Conservation (phyloP, 2,888 invertebrate genomes). For the Epistrophe grossulariae region DNA sequence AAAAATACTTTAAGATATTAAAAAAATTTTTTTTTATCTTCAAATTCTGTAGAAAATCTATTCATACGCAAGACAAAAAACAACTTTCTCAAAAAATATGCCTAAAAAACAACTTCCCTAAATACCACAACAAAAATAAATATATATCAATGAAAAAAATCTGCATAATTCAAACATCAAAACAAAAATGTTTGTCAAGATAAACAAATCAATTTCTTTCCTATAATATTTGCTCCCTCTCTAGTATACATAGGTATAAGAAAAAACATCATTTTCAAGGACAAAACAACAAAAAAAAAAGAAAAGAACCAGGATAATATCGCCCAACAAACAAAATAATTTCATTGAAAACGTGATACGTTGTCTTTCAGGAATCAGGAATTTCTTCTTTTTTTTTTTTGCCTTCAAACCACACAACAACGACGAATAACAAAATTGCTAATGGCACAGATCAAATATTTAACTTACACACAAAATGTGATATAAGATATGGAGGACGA, state of each 20-base stretch:
- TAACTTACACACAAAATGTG: conserved; percentile 46
- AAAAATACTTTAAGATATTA: neutral
- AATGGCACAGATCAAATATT: conserved; percentile 48
- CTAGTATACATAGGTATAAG: neutral
- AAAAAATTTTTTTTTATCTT: neutral
- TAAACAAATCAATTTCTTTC: conserved; percentile 55
- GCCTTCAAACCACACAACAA: conserved; percentile 20
- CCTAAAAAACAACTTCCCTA: neutral
- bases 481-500: conserved; percentile 24
- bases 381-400: conserved; percentile 26
- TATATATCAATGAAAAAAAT: conserved; percentile 32
- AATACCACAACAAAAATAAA: neutral
- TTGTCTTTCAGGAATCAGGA: conserved; percentile 26
- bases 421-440: conserved; percentile 43
- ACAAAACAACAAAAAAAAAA: neutral
- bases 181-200: conserved; percentile 52
- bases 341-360: conserved; percentile 50
- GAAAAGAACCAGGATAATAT: conserved; percentile 29
- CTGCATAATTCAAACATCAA: conserved; percentile 52
- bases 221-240: neutral
- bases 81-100: neutral
- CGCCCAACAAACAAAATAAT: conserved; percentile 54
- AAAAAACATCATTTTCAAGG: conserved; percentile 37
- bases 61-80: neutral
- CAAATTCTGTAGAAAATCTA: neutral